Base-by-base conservation (phyloP, 1,140 invertebrate species). In the Danaus plexippus region DNA sequence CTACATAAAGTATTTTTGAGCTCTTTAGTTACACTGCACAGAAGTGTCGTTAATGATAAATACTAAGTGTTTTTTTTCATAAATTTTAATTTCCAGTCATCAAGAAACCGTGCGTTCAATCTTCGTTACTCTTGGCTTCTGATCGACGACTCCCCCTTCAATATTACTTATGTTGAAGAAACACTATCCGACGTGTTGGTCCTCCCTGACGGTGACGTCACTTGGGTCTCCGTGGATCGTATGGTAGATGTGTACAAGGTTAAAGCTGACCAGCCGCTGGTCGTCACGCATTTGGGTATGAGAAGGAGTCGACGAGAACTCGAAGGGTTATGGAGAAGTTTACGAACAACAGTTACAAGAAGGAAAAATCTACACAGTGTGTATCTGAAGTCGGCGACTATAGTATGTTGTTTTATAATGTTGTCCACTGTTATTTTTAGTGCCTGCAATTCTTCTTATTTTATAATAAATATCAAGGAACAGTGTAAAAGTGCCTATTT, bases 41-140 rank as follows among this genome's bases (percentile, higher is more conserved):
- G 2, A 6, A 8, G 5, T 32, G 0, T 32, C 22, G 7, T 32
- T 32, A 32, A 32, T 3, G 7, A 32, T 32, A 32, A 32, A 32
- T 32, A 32, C 22, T 32, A 32, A 22, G 2, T 22, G 2, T 5
- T 32, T 32, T 32, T 32, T 32, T n/a, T n/a, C n/a, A n/a, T n/a
- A n/a, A n/a, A 32, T 32, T 32, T 2, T 32, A 32, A n/a, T 40
- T 51, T 58, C n/a, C 47, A 85, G 81, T 77, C 78, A 7, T 85
- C 81, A 9, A 3, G 42, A 10, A 65, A 54, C 9, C 72, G 80
- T 5, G 77, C 75, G 0, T 81, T 85, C 52, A 77, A 80, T 49
- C 66, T 68, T 7, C 77, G 78, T 0, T 64, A 81, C 54, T 66
- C 78, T 8, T 85, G 81, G 81, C 60, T 83, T 0, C 57, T 85